phyloP scores from a whole-genome alignment of 2,888 invertebrate species.

The Magallana nippona region DNA sequence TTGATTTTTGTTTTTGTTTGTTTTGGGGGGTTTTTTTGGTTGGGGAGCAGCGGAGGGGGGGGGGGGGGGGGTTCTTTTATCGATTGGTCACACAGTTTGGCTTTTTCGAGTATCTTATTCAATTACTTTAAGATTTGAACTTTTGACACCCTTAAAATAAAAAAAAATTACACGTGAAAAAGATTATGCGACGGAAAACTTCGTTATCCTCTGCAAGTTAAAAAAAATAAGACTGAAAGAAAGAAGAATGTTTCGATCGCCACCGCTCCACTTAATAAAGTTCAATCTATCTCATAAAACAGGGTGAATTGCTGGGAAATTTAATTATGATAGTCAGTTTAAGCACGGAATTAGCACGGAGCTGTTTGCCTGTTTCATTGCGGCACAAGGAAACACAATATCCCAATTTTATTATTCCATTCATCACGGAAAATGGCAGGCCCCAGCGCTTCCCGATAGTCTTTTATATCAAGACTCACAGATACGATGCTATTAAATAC shows the following conservation, averaged over 20 bases:
- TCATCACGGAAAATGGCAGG: slow-evolving; percentile 45
- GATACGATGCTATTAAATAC: slow-evolving; percentile 40
- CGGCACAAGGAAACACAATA: slow-evolving; percentile 45
- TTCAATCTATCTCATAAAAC: slow-evolving; percentile 49
- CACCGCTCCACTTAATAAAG: slow-evolving; percentile 45
- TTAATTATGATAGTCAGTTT: slow-evolving; percentile 54
- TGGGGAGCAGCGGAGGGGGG: too few relatives aligned
- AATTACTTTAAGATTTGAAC: neutral
- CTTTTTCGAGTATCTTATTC: too few relatives aligned
- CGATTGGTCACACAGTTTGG: too few relatives aligned
- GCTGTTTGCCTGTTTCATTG: slow-evolving; percentile 52
- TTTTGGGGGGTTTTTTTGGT: too few relatives aligned
- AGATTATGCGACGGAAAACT: neutral
- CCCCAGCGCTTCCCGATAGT: neutral
- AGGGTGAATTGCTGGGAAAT: slow-evolving; percentile 50
- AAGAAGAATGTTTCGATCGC: neutral
- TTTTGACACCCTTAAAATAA: neutral
- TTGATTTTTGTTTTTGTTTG: too few relatives aligned
- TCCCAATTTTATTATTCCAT: slow-evolving; percentile 49
- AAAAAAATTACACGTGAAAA: neutral
- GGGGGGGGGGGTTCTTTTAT: too few relatives aligned
- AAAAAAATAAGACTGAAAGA: too few relatives aligned
- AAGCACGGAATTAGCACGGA: slow-evolving; percentile 49
- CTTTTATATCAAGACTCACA: slow-evolving; percentile 23
- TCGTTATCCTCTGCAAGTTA: neutral